These are phyloP conservation scores for Himalopsyche anomala DNA, from an alignment of 2,888 invertebrate genomes.

Conservation along the genomic window DNA sequence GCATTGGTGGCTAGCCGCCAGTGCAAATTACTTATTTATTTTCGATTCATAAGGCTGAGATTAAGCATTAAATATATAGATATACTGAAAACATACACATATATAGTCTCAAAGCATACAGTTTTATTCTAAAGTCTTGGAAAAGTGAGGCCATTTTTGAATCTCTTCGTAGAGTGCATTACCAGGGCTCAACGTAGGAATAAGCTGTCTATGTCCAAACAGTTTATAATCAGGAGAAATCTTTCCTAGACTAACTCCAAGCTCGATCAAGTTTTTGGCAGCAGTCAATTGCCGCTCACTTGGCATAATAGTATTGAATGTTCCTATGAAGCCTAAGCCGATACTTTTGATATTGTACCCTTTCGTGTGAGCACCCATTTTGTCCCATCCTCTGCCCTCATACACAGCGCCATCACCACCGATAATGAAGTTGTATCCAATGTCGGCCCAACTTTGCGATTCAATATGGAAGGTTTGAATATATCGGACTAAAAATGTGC, in stretches of 20 bases:
- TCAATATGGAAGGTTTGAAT: slow-evolving; percentile 85
- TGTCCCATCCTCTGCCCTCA: slow-evolving; percentile 85
- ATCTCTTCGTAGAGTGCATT: slow-evolving; percentile 80
- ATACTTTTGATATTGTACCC: slow-evolving; percentile 82
- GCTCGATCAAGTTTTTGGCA: slow-evolving; percentile 78
- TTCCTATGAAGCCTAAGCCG: slow-evolving; percentile 85
- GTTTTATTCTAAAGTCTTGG: not conserved
- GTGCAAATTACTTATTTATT: too few species aligned
- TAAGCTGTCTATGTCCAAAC: slow-evolving; percentile 82
- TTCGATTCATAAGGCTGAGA: too few species aligned
- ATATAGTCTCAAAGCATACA: too few species aligned
- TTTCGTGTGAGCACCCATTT: slow-evolving; percentile 83
- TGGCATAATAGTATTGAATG: slow-evolving; percentile 77
- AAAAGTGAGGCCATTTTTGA: slow-evolving; percentile 82
- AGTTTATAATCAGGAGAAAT: slow-evolving; percentile 81
- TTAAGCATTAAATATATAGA: too few species aligned
- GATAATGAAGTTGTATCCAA: slow-evolving; percentile 86
- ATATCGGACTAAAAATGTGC: slow-evolving; percentile 78
- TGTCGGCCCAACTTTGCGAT: slow-evolving; percentile 80
- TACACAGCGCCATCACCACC: slow-evolving; percentile 88
- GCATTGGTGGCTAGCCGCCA: too few species aligned
- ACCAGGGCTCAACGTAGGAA: slow-evolving; percentile 83
- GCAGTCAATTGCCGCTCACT: slow-evolving; percentile 78
- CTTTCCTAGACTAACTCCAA: slow-evolving; percentile 80
- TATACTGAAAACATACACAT: too few species aligned